Base-by-base conservation (phyloP, 2,113 vertebrate genomes). In the Lichenostomus cassidix region DNA sequence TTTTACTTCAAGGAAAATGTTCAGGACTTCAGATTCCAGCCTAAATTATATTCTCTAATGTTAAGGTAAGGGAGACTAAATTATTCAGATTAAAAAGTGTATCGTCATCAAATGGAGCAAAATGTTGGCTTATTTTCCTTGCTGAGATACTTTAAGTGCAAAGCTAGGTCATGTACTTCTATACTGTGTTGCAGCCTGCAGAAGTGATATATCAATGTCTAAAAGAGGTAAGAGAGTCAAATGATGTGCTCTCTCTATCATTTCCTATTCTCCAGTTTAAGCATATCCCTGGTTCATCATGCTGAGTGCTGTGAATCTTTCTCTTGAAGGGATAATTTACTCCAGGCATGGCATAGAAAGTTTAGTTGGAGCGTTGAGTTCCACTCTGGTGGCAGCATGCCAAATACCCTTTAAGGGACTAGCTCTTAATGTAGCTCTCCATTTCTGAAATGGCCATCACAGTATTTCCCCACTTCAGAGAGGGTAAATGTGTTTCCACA, bases 281-380 rank as follows among this genome's bases (percentile, higher is more conserved):
- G 8, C 25, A 46, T 58, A 65, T 49, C 58, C 62, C 27, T 79
- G 22, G 13, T 85, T 95, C 78, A n/a, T 74, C 28, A 60, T 20
- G 33, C 33, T 93, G 74, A 82, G 69, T 94, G 25, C 31, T 82
- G 23, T 31, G 41, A 83, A 65, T 69, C 49, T 37, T 82, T 59
- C 76, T 46, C 46, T 65, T 53, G 53, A 94, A 85, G 37, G 25
- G n/a, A 37, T 62, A 25, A 88, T 88, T 95, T 95, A 42, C 67
- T 88, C 29, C 46, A 90, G 85, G 29, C 50, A 59, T 7, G 5
- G 18, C n/a, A 65, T 11, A 77, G 68, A 46, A 83, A 42, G 50
- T 53, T 90, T 49, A 56, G 31, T 90, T 11, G 5, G 41, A 83
- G 58, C 28, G 90, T 80, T 91, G 53, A 83, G 50, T 67, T 91